Conservation (phyloP, 1,140 invertebrate species). For the Drosophila lini region DNA sequence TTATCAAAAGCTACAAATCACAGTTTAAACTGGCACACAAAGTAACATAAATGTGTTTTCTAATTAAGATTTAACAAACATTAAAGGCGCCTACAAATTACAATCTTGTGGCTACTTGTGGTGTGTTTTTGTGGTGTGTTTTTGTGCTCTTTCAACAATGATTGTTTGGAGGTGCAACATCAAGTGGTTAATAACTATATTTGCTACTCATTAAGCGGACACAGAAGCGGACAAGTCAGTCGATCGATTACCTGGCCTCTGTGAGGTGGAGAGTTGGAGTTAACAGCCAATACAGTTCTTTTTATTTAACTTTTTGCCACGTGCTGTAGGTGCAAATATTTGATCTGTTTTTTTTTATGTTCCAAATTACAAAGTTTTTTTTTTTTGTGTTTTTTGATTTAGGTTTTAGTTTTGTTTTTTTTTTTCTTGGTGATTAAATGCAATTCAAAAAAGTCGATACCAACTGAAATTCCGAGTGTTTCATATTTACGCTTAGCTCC, state of each 20-base stretch:
- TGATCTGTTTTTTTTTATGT: conserved; percentile 4
- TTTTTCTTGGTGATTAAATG: conserved; percentile 70
- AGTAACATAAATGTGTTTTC: neutral
- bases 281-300: conserved; percentile 60
- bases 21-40: conserved; percentile 13
- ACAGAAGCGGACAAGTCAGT: conserved; percentile 27
- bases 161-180: conserved; percentile 9
- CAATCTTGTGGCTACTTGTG: neutral
- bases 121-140: conserved; percentile 1
- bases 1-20: conserved; percentile 26
- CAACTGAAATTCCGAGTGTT: conserved; percentile 91
- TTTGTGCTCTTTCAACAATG: conserved; percentile 1
- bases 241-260: conserved; percentile 53
- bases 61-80: conserved; percentile 43
- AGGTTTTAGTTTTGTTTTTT: conserved; percentile 17
- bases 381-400: conserved; percentile 4
- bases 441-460: conserved; percentile 87
- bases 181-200: neutral
- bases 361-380: conserved; percentile 14
- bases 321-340: conserved; percentile 57
- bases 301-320: conserved; percentile 35
- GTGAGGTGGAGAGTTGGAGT: conserved; percentile 20
- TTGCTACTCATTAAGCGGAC: conserved; percentile 14
- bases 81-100: conserved; percentile 14
- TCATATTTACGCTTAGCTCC: conserved; percentile 85